These are phyloP conservation scores for Drosophila kanapiae DNA, from an alignment of 1,140 invertebrate genomes.

Conservation along the genomic window DNA sequence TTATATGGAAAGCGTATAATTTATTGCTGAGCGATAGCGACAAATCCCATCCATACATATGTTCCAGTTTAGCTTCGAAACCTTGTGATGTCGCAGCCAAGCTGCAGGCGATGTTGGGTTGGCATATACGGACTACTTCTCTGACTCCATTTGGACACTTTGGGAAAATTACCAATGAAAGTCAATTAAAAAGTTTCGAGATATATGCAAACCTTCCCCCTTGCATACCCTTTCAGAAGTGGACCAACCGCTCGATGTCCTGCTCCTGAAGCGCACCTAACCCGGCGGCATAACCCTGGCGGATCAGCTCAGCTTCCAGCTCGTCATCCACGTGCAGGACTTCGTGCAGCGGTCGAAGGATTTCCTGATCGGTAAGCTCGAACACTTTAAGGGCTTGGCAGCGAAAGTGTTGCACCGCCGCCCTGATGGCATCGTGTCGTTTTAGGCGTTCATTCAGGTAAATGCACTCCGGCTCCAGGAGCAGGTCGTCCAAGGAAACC, in stretches of 20 bases:
- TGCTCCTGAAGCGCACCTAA: constrained; percentile 31
- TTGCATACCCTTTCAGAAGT: background rate
- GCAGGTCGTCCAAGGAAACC: constrained; percentile 34
- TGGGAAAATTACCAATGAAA: constrained; percentile 61
- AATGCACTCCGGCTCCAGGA: background rate
- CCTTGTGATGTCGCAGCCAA: background rate
- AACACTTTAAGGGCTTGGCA: constrained; percentile 48
- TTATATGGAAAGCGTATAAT: background rate
- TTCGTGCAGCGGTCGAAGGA: constrained; percentile 29
- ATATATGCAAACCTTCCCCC: constrained; percentile 11
- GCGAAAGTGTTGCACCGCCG: constrained; percentile 46
- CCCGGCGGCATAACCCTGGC: constrained; percentile 42
- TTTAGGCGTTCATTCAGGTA: background rate
- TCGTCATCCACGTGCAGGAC: constrained; percentile 36
- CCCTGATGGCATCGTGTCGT: constrained; percentile 11
- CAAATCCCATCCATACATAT: background rate
- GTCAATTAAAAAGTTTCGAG: constrained; percentile 69
- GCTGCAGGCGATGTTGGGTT: background rate
- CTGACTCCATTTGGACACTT: constrained; percentile 9
- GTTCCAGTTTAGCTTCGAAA: background rate
- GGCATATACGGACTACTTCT: background rate
- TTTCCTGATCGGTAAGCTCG: constrained; percentile 40
- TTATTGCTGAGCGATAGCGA: background rate
- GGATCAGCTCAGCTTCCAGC: constrained; percentile 35
- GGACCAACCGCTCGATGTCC: constrained; percentile 50